phyloP scores from a whole-genome alignment of 2,113 vertebrate species.

The Forbesichthys agassizii region DNA sequence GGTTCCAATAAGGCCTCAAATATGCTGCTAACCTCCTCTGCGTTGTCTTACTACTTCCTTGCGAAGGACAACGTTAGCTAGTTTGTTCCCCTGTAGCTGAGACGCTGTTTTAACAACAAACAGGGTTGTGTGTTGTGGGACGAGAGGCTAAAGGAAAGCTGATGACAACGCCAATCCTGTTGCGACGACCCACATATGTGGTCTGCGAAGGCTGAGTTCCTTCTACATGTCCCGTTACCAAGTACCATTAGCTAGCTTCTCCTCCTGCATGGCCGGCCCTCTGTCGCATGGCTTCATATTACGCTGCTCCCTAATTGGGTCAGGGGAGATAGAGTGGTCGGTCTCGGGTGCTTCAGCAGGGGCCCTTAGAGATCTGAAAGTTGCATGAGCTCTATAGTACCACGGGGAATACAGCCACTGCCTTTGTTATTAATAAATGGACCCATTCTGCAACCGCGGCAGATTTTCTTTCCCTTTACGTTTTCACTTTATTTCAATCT shows the following conservation, averaged over 20 bases:
- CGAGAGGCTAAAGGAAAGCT: too few relatives aligned
- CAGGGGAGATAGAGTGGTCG: slow-evolving; percentile 76
- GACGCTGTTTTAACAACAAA: slow-evolving; percentile 13
- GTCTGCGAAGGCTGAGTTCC: slow-evolving; percentile 12
- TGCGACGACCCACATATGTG: slow-evolving; percentile 11
- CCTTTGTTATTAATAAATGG: slow-evolving; percentile 84
- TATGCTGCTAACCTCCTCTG: slow-evolving; percentile 19
- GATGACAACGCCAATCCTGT: too few relatives aligned
- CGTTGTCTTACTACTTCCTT: slow-evolving; percentile 18
- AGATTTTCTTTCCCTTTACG: slow-evolving; percentile 54
- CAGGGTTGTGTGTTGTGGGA: not conserved
- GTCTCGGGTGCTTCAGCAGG: slow-evolving; percentile 76
- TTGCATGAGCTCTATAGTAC: slow-evolving; percentile 77
- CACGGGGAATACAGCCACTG: slow-evolving; percentile 74
- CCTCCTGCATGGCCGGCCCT: slow-evolving; percentile 60
- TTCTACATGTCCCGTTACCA: slow-evolving; percentile 43
- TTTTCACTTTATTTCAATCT: slow-evolving; percentile 38
- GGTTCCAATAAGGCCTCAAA: slow-evolving; percentile 36
- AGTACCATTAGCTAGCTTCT: slow-evolving; percentile 55
- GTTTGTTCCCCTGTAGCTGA: slow-evolving; percentile 25
- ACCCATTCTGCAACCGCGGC: slow-evolving; percentile 75
- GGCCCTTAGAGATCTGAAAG: slow-evolving; percentile 81
- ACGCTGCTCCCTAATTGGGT: slow-evolving; percentile 79
- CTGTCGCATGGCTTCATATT: slow-evolving; percentile 65
- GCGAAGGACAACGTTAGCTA: slow-evolving; percentile 43